Base-by-base conservation (phyloP, 2,888 invertebrate species). In the Nemotelus nigrinus region DNA sequence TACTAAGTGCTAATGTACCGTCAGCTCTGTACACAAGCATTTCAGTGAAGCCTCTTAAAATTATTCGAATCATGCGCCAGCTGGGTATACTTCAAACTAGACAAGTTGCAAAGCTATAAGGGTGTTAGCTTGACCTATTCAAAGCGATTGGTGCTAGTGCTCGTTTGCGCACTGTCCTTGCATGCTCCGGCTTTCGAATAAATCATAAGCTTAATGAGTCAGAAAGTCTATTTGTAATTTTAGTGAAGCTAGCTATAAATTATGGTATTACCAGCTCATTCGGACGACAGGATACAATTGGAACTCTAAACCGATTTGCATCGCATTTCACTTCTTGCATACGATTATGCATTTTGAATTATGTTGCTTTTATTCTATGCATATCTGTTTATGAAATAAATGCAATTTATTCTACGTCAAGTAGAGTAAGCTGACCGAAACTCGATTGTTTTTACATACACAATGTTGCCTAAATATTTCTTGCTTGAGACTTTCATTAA, bases 141-240 rank as follows among this genome's bases (percentile, higher is more conserved):
- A 44, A 44, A n/a, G 8, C 3, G 43, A 10, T 50, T 39, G 3
- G 70, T 25, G 8, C 45, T 58, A 7, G 45, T 65, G 43, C 25
- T 43, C 43, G 25, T 63, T 63, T 63, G 72, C 41, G 2, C 53
- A 47, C 41, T 50, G n/a, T 53, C 44, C 5, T 6, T 55, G 48
- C 2, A 25, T 8, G 10, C 7, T 53, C 43, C 65, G 53, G 47
- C 25, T 44, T 8, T 64, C 60, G 50, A 70, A 79, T 79, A 78
- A 78, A 78, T 79, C 78, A 79, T 76, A 64, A 47, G 78, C 78
- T 79, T 79, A 79, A 79, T 79, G 79, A 79, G 78, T 79, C 78
- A 79, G 79, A 79, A 79, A 79, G 72, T 76, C 79, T 68, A 77
- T 79, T 77, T 79, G 79, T 79, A 77, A 77, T 79, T 79, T 79